Evolutionary conservation across 2,888 invertebrate species (phyloP), one percentile per base, ranked within the genome.

Genomic region (Dusona sp.): DNA sequence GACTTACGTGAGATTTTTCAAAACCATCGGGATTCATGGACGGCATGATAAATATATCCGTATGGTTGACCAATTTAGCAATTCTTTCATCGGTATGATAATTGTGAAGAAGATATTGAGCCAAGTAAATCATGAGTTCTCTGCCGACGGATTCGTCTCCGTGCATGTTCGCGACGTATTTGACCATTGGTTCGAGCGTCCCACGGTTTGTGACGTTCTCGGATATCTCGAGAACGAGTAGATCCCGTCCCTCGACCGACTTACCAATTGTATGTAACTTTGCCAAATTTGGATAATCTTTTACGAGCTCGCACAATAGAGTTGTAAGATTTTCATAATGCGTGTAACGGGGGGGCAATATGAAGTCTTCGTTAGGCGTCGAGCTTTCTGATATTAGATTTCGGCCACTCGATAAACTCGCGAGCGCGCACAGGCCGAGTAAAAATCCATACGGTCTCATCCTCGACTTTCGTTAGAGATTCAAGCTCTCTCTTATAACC

Each of bases 11-110:
- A 77, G 99, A 97, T 82, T 95, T 96, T 93, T 98, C 98, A 95
- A 97, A 99, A 22, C 99, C 99, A 96, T 99, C 98, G 51, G 99
- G 99, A 95, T 99, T 99, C 96, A 99, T 96, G 0, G 98, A 97
- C 0, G 99, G 99, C 98, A 99, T 97, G 91, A 99, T 95, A 94
- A 97, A 99, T 88, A 99, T 98, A 92, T 99, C 98, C 0, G 98
- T 99, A 6, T 95, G 95, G 92, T 99, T 97, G 0, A 99, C 96
- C 81, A 99, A 94, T 84, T 95, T 95, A 0, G 97, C 97, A 29
- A 99, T 95, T 81, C 97, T 95, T 0, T 96, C 95, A 90, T 96
- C 95, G 82, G 95, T 96, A 3, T 96, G 96, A 92, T 97, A 98
- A 92, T 97, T 97, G 11, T 95, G 94, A 74, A 99, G 95, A 79